Evolutionary conservation across 2,888 invertebrate species (phyloP).

Genomic region (Leucoptera coffeella): DNA sequence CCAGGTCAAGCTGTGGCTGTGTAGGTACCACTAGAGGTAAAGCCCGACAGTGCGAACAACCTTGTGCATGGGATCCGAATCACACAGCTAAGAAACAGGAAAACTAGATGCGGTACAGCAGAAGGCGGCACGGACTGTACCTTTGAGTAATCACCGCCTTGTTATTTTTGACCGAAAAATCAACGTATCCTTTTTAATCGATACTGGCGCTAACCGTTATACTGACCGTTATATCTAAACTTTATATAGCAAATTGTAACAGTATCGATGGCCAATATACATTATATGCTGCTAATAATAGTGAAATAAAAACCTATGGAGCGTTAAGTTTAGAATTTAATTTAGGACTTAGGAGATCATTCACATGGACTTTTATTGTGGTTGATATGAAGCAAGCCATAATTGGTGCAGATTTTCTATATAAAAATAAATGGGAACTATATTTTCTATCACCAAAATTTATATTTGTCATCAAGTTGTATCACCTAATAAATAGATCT

Average conservation of each 20-base stretch:
- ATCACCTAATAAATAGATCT: too few species aligned
- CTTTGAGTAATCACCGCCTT: slow-evolving; percentile 2
- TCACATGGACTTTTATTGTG: slow-evolving; percentile 3
- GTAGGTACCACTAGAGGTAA: slow-evolving; percentile 2
- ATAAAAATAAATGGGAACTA: too few species aligned
- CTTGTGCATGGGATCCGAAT: too few species aligned
- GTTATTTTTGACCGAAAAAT: slow-evolving; percentile 1
- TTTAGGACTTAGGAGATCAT: slow-evolving; percentile 1
- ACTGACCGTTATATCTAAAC: slow-evolving; percentile 3
- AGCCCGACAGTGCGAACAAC: slow-evolving; percentile 1
- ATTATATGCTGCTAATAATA: slow-evolving; percentile 3
- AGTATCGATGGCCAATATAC: slow-evolving; percentile 1
- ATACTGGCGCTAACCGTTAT: slow-evolving; percentile 5
- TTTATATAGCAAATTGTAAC: too few species aligned
- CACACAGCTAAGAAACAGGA: slow-evolving; percentile 1
- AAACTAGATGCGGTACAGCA: slow-evolving; percentile 2
- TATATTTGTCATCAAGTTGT: too few species aligned
- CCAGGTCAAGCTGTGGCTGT: too few species aligned
- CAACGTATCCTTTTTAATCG: slow-evolving; percentile 3
- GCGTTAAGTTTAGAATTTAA: slow-evolving; percentile 2
- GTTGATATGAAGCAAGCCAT: slow-evolving; percentile 2
- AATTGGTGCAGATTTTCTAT: slow-evolving; percentile 4
- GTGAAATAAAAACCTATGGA: slow-evolving; percentile 4
- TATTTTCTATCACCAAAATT: too few species aligned
- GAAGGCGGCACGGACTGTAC: slow-evolving; percentile 3